Percentiles rank a stretch among this genome's conserved stretches.
Conservation (phyloP, 35 echinoderm and acorn worm species). For the Hemicentrotus pulcherrimus region DNA sequence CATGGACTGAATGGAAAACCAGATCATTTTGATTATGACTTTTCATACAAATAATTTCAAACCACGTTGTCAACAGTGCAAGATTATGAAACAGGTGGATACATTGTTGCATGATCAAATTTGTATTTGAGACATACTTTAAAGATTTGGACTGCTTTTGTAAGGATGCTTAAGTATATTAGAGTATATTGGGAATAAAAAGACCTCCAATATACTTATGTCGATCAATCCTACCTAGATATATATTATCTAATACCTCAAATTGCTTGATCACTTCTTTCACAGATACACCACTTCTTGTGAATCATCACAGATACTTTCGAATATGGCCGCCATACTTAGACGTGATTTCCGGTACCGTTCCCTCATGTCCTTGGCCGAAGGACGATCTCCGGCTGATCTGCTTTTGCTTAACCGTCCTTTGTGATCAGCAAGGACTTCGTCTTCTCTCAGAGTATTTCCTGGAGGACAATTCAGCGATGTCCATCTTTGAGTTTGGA, state of each 20-base stretch:
- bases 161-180: too few relatives aligned
- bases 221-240: too few relatives aligned
- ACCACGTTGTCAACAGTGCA: not conserved
- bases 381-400: not conserved
- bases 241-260: too few relatives aligned
- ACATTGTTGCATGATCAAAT: too few relatives aligned
- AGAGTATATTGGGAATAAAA: too few relatives aligned
- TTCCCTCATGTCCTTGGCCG: constrained; percentile 62
- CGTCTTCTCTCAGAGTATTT: not conserved
- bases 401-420: constrained; percentile 15
- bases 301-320: constrained; percentile 49
- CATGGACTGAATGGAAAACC: too few relatives aligned
- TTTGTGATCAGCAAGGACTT: not conserved
- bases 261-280: not conserved
- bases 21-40: not conserved
- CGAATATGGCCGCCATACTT: constrained; percentile 50
- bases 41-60: not conserved
- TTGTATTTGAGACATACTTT: too few relatives aligned
- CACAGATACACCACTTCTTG: constrained; percentile 57
- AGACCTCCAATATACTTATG: too few relatives aligned
- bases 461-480: not conserved
- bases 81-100: not conserved
- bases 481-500: not conserved
- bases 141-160: too few relatives aligned
- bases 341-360: constrained; percentile 52